Conservation (phyloP, 2,797 vertebrate species). For the Oryzias dopingdopingensis region DNA sequence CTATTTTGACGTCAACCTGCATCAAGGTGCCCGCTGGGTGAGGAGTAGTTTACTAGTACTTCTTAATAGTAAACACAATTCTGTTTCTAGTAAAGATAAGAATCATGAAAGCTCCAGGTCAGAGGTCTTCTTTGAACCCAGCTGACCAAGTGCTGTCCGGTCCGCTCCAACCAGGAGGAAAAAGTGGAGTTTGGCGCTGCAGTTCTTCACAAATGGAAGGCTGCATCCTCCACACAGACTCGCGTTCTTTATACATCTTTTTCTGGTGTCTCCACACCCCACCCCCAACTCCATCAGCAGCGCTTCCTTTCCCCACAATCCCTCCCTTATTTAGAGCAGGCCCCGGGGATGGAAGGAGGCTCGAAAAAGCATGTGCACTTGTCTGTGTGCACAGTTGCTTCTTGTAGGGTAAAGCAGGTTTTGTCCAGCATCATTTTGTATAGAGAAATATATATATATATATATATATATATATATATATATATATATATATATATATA, state of each 20-base stretch:
- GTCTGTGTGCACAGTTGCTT: constrained; percentile 38
- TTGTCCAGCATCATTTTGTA: constrained; percentile 10
- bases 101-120: constrained; percentile 58
- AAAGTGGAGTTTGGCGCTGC: neutral
- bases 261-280: constrained; percentile 24
- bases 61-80: constrained; percentile 30
- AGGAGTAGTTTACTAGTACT: constrained; percentile 36
- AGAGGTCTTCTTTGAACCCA: constrained; percentile 41
- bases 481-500: too few relatives aligned
- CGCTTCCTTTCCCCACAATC: constrained; percentile 63
- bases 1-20: neutral
- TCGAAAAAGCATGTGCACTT: constrained; percentile 46
- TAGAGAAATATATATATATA: too few relatives aligned
- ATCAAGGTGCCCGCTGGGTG: neutral
- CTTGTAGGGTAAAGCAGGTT: constrained; percentile 1
- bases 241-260: constrained; percentile 55
- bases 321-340: constrained; percentile 71
- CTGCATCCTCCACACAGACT: constrained; percentile 38
- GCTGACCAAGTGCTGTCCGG: neutral
- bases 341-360: constrained; percentile 64
- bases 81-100: constrained; percentile 42
- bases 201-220: constrained; percentile 8
- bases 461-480: too few relatives aligned
- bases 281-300: constrained; percentile 28
- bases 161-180: constrained; percentile 4